Base-by-base conservation (phyloP, 2,113 vertebrate genomes). In the Silurus asotus region DNA sequence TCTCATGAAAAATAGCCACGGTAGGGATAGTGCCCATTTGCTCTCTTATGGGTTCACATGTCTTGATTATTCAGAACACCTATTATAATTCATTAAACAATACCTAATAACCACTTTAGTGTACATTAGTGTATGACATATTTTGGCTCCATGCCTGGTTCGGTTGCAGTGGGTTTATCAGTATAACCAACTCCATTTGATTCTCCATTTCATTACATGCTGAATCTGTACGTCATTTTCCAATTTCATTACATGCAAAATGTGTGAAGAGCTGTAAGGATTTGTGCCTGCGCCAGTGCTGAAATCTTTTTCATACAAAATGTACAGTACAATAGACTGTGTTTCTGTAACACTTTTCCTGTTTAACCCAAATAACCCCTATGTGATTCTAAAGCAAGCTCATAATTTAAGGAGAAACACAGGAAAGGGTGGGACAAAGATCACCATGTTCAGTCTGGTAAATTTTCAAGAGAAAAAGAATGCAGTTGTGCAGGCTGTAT, bases 401-500 rank as follows among this genome's bases (percentile, higher is more conserved):
- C 76, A 79, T 90, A 86, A 90, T 92, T 88, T 90, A 89, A 86
- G 86, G 70, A 87, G 78, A 72, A 77, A 87, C 75, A 87, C 78
- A 59, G 74, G 75, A 86, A 78, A 67, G 58, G 83, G 72, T 81
- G 59, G 87, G 87, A 89, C 76, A 84, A 61, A 53, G 61, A 78
- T 85, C 59, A 82, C 62, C 81, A 81, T 89, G 83, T 84, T 83
- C 80, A 59, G 72, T 19, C 37, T 74, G 78, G 79, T 78, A 74
- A 81, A 28, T 10, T 37, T 28, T 15, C 45, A 80, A 82, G 51
- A 58, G 84, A 90, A 82, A 72, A 87, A 81, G 72, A 86, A 85
- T 49, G 48, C 87, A 86, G 89, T 84, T 28, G 67, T 87, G 17
- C 70, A 82, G 86, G 76, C 88, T 90, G 90, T 88, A 88, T 86